A percentile compares a stretch with the other conserved stretches of the same genome.
These are phyloP conservation scores for Baronia brevicornis DNA, from an alignment of 2,888 invertebrate genomes.

Conservation along the genomic window DNA sequence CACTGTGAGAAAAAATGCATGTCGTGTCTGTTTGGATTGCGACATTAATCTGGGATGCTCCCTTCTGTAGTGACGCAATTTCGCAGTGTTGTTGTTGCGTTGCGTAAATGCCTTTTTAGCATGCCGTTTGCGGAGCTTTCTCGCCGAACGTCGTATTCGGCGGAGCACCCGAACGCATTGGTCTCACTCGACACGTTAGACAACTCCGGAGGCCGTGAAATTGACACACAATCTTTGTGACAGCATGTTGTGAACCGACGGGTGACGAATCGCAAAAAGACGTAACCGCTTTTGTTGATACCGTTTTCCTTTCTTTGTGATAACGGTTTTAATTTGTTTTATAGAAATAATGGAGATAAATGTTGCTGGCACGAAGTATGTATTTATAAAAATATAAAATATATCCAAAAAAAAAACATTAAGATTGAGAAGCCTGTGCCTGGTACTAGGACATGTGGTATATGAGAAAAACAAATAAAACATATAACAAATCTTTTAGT, in stretches of 20 bases:
- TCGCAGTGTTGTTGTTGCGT: slow-evolving; percentile 32
- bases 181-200: slow-evolving; percentile 31
- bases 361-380: too few relatives aligned
- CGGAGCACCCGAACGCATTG: slow-evolving; percentile 56
- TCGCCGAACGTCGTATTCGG: slow-evolving; percentile 46
- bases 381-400: too few relatives aligned
- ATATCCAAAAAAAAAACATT: too few relatives aligned
- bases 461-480: too few relatives aligned
- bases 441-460: too few relatives aligned
- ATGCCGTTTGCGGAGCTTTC: slow-evolving; percentile 65
- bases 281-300: slow-evolving; percentile 44
- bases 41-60: slow-evolving; percentile 44
- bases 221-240: slow-evolving; percentile 47
- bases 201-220: slow-evolving; percentile 44
- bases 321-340: too few relatives aligned
- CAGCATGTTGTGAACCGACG: slow-evolving; percentile 29
- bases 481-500: too few relatives aligned
- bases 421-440: too few relatives aligned
- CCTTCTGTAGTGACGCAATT: slow-evolving; percentile 44
- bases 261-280: slow-evolving; percentile 46
- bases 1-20: slow-evolving; percentile 16
- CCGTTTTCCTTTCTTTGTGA: too few relatives aligned
- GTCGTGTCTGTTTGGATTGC: slow-evolving; percentile 28
- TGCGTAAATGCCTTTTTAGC: slow-evolving; percentile 67
- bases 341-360: too few relatives aligned